These are phyloP conservation scores for Sorex fumeus DNA, from an alignment of 2,113 vertebrate species.

Conservation along the genomic window DNA sequence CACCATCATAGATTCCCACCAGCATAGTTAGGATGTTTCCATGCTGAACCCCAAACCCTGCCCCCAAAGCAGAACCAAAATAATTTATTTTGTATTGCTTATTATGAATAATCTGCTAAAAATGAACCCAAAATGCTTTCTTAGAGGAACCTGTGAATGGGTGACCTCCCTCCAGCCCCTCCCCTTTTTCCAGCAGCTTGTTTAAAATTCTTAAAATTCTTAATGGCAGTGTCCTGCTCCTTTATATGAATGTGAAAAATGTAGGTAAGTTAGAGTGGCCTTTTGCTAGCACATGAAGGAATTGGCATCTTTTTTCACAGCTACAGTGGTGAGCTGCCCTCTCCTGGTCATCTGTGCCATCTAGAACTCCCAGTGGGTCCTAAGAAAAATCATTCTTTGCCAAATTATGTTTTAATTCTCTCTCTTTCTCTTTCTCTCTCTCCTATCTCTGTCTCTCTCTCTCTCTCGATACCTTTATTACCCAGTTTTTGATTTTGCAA, in stretches of 20 bases:
- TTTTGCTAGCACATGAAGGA: conserved; percentile 47
- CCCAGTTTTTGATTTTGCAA: conserved; percentile 26
- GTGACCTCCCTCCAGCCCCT: no score
- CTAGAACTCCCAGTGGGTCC: conserved; percentile 71
- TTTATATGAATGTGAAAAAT: conserved; percentile 51
- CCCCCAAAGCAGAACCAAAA: no score
- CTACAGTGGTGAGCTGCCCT: conserved; percentile 85
- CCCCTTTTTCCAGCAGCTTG: no score
- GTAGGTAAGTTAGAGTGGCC: conserved; percentile 40
- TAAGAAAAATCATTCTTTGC: conserved; percentile 60
- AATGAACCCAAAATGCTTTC: no score
- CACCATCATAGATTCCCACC: no score
- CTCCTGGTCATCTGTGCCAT: conserved; percentile 82
- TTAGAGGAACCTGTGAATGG: no score
- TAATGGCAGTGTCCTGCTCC: conserved; percentile 43
- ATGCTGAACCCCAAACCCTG: no score
- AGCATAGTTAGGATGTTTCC: no score
- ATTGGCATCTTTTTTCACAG: conserved; percentile 59
- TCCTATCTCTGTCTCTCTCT: no score
- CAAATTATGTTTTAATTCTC: conserved; percentile 54
- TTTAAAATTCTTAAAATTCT: conserved; percentile 24
- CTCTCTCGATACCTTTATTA: conserved; percentile 16
- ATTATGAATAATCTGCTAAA: no score
- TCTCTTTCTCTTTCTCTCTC: no score
- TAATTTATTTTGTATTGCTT: no score